A percentile compares a stretch with the other conserved stretches of the same genome.
Evolutionary conservation across 1,140 invertebrate species (phyloP).

Genomic region (Matsumurasca onukii): DNA sequence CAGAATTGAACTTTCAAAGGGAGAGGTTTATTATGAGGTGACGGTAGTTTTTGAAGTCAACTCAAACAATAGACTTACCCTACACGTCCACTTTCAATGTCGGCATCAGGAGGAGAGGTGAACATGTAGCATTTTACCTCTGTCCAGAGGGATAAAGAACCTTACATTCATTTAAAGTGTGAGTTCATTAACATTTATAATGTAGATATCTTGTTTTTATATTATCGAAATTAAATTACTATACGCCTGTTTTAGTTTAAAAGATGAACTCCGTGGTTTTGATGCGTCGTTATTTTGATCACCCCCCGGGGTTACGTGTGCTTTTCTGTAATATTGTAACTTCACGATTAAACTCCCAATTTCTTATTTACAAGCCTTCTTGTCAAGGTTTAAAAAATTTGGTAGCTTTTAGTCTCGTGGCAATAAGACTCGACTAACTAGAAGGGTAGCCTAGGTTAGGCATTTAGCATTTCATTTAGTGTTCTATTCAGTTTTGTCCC

Average conservation of each 20-base stretch:
- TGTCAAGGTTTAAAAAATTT: no score
- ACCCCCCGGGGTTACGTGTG: background rate
- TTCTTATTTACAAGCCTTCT: no score
- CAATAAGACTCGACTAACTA: no score
- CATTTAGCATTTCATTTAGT: no score
- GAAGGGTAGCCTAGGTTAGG: no score
- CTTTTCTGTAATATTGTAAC: no score
- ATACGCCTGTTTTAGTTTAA: background rate
- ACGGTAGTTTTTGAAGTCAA: conserved; percentile 27
- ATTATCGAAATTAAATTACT: no score
- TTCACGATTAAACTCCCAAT: no score
- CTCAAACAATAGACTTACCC: conserved; percentile 29
- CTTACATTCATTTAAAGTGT: conserved; percentile 19
- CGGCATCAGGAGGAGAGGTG: conserved; percentile 28
- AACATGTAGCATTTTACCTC: conserved; percentile 29
- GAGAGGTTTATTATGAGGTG: conserved; percentile 31
- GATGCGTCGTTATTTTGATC: conserved; percentile 31
- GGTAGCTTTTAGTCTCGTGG: no score
- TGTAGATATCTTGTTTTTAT: background rate
- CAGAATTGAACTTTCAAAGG: no score
- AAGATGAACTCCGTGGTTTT: conserved; percentile 26
- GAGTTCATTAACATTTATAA: conserved; percentile 12
- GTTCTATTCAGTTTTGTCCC: no score
- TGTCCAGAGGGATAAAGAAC: background rate
- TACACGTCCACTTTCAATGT: conserved; percentile 29